Base-by-base conservation (phyloP, 2,888 invertebrate species). In the Ctena decussata region DNA sequence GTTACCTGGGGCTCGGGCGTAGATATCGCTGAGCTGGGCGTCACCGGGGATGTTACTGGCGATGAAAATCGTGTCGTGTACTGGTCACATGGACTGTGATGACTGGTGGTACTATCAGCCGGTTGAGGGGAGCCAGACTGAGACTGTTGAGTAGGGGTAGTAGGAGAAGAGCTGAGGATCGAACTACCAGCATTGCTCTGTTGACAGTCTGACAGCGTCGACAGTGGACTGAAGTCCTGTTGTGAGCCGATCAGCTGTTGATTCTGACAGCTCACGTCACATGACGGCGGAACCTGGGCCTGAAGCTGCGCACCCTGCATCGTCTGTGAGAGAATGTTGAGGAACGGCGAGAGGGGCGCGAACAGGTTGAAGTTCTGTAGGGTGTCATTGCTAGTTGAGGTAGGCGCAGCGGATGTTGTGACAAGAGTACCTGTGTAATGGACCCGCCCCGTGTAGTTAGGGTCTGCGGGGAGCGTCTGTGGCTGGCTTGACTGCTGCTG, bases 351-450 rank as follows among this genome's bases (percentile, higher is more conserved):
- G 76, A 95, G 90, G 32, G 94, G 94, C 3, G 94, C 92, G 81
- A 95, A 91, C 44, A 95, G 85, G 75, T 93, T 91, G 78, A 90
- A 88, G 77, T 87, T 86, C 72, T 81, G 84, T 32, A 90, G 84
- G 15, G 90, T 90, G 75, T 89, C 83, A 71, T 90, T 89, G 87
- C 92, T 92, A 74, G 91, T 49, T 77, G 90, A 89, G 39, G 93
- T 85, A 69, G 91, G 87, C 0, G 95, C 91, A 35, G 94, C 93
- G 27, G 95, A 93, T 92, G 97, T 97, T 82, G 97, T 97, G 89
- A 97, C 97, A 96, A 98, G 97, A 84, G 97, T 97, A 84, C 97
- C 97, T 89, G 97, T 97, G 96, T 97, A 97, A 84, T 96, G 95
- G 90, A 96, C 94, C 88, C 95, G 94, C 85, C 94, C 94, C n/a